These are phyloP conservation scores for Cacoxenus indagator DNA, from an alignment of 2,888 invertebrate genomes.

Conservation along the genomic window DNA sequence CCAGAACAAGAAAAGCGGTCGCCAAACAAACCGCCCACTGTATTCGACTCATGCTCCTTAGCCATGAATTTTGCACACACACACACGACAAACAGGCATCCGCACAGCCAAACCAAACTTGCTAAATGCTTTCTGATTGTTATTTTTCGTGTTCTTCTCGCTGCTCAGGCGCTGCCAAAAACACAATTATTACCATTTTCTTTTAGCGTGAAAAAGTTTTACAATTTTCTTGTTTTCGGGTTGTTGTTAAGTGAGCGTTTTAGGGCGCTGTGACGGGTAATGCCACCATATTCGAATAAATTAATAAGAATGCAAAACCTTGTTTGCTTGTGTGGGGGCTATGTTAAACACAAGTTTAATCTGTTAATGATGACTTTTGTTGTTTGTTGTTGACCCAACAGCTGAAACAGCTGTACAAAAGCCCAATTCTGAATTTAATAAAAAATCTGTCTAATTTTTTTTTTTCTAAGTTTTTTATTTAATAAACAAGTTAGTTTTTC, in stretches of 20 bases:
- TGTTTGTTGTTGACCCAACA: background rate
- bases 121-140: constrained; percentile 67
- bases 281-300: background rate
- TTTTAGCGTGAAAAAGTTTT: constrained; percentile 6
- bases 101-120: constrained; percentile 15
- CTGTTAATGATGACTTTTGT: constrained; percentile 11
- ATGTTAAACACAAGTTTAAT: constrained; percentile 8
- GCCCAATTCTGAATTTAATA: no score
- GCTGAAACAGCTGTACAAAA: no score
- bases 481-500: no score
- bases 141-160: constrained; percentile 55
- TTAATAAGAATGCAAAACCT: constrained; percentile 5
- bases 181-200: constrained; percentile 16
- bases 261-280: background rate
- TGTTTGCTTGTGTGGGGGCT: background rate
- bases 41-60: background rate
- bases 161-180: background rate
- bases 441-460: no score
- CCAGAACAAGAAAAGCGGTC: background rate
- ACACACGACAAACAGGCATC: background rate
- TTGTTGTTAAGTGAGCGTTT: background rate
- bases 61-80: background rate
- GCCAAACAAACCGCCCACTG: background rate
- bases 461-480: no score
- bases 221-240: background rate